Percentiles rank a stretch among this genome's conserved stretches.
These are phyloP conservation scores for Melanogrammus aeglefinus DNA, from an alignment of 2,797 vertebrate species.

Conservation along the genomic window DNA sequence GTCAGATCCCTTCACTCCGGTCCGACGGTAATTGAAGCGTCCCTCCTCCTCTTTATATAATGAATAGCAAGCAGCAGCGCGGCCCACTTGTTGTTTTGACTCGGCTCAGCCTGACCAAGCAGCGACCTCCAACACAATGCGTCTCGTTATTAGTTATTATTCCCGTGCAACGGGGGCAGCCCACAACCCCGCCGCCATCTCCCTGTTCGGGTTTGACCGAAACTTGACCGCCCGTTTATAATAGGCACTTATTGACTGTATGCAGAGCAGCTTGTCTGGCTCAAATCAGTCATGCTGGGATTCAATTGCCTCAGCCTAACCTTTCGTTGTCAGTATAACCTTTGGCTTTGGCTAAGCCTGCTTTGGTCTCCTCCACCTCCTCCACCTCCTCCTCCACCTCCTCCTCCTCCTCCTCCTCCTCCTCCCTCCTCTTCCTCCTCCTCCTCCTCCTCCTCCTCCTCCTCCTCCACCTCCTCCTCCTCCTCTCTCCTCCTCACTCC, in stretches of 20 bases:
- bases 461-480: not conserved
- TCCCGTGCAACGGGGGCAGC: slow-evolving; percentile 47
- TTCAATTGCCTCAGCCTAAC: not conserved
- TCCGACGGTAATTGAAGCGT: too few relatives aligned
- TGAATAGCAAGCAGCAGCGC: not conserved
- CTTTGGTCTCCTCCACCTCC: too few relatives aligned
- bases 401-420: not conserved
- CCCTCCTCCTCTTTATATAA: too few relatives aligned
- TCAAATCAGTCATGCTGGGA: slow-evolving; percentile 7
- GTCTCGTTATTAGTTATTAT: slow-evolving; percentile 35
- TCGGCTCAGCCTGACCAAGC: slow-evolving; percentile 35
- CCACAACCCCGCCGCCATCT: slow-evolving; percentile 39
- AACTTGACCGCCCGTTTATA: slow-evolving; percentile 38
- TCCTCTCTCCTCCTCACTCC: not conserved
- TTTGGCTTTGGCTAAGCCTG: slow-evolving; percentile 2
- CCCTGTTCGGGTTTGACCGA: slow-evolving; percentile 39
- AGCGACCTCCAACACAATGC: slow-evolving; percentile 42
- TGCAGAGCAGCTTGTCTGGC: slow-evolving; percentile 16
- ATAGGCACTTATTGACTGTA: slow-evolving; percentile 7
- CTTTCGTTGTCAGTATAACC: slow-evolving; percentile 9
- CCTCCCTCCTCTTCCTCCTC: not conserved
- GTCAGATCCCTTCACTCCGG: too few relatives aligned
- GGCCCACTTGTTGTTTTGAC: slow-evolving; percentile 35
- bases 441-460: not conserved
- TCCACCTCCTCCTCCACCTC: not conserved